Percentiles rank a stretch among this genome's conserved stretches.
phyloP scores from a whole-genome alignment of 2,113 vertebrate genomes.

The Prunella fulvescens region DNA sequence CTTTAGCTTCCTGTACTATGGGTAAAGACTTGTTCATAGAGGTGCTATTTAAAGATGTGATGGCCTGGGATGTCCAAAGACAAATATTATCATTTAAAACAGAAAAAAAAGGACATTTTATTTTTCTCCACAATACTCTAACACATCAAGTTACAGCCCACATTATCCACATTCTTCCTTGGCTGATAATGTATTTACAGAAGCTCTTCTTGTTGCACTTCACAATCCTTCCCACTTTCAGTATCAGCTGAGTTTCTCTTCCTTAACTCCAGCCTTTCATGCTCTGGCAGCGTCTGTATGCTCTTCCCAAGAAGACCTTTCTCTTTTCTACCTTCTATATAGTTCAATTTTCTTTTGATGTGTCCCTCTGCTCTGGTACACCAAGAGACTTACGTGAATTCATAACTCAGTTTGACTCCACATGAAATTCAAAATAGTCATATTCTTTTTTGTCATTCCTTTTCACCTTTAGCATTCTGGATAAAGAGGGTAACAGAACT shows the following conservation, averaged over 20 bases:
- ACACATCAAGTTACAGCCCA: neutral
- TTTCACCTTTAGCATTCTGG: neutral
- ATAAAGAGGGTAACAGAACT: neutral
- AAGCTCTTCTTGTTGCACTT: neutral
- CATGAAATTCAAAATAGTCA: neutral
- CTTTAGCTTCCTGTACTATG: neutral
- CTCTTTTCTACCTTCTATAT: neutral
- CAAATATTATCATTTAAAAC: neutral
- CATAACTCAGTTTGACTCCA: neutral
- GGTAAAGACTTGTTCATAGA: neutral
- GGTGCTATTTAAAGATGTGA: fast-evolving
- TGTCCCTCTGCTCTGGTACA: neutral
- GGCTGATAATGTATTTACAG: neutral
- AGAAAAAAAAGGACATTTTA: neutral
- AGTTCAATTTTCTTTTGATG: neutral
- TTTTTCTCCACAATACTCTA: neutral
- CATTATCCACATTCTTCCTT: neutral
- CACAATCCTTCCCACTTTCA: neutral
- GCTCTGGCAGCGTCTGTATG: neutral
- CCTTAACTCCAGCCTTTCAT: neutral
- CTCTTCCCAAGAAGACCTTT: neutral
- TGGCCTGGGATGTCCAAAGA: neutral
- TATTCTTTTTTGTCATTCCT: neutral
- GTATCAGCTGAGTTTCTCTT: neutral
- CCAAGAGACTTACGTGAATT: neutral